Evolutionary conservation across 2,888 invertebrate species (phyloP).

Genomic region (Ichneumoninae sp.): DNA sequence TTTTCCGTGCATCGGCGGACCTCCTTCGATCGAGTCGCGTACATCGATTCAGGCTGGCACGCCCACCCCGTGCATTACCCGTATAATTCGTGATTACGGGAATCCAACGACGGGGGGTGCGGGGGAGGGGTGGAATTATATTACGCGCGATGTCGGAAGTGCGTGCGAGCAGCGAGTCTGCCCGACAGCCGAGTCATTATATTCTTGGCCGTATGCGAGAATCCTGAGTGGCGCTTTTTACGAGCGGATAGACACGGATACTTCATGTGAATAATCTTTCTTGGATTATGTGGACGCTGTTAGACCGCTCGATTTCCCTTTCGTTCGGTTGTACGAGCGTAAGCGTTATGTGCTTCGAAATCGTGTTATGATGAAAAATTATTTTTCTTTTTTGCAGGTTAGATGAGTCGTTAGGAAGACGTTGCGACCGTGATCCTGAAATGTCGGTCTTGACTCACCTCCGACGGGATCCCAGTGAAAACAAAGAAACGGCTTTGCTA

Average conservation of each 20-base stretch:
- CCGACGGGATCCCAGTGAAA: constrained; percentile 26
- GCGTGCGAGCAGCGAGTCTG: constrained; percentile 7
- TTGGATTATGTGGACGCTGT: neutral
- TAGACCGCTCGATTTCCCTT: constrained; percentile 4
- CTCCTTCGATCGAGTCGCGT: constrained; percentile 28
- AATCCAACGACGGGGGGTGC: neutral
- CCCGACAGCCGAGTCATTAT: constrained; percentile 45
- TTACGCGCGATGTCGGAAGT: constrained; percentile 60
- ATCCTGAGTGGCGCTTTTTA: constrained; percentile 6
- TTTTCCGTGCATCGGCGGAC: constrained; percentile 51
- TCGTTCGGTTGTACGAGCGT: neutral
- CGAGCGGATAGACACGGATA: constrained; percentile 9
- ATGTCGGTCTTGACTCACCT: constrained; percentile 58
- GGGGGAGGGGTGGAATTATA: constrained; percentile 44
- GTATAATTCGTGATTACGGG: constrained; percentile 59
- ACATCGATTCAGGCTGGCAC: constrained; percentile 35
- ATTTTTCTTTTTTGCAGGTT: neutral
- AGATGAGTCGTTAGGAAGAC: constrained; percentile 5
- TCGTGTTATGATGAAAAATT: neutral
- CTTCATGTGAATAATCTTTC: constrained; percentile 1
- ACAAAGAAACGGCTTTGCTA: constrained; percentile 56
- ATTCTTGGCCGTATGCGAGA: constrained; percentile 3
- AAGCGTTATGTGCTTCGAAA: neutral
- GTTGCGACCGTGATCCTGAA: constrained; percentile 73
- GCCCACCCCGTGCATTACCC: constrained; percentile 12